These are phyloP conservation scores for Sarotherodon lohbergeri DNA, from an alignment of 2,113 vertebrate genomes.

Conservation along the genomic window DNA sequence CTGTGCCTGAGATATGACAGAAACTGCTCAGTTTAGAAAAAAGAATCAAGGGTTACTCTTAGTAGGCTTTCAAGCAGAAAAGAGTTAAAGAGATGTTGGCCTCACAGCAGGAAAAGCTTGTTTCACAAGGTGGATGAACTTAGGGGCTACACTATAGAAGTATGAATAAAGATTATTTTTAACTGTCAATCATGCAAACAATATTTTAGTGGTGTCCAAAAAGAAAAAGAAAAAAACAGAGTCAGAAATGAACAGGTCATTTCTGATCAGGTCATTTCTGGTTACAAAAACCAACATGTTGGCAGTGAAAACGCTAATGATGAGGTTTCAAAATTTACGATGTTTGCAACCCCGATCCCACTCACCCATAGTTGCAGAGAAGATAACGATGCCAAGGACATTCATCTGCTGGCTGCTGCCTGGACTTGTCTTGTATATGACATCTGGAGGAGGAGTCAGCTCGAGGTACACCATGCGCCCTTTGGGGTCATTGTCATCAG, in stretches of 20 bases:
- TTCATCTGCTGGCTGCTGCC: constrained; percentile 89
- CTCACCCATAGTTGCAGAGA: constrained; percentile 88
- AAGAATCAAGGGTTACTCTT: not conserved
- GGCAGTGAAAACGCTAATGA: not conserved
- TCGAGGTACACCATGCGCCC: constrained; percentile 77
- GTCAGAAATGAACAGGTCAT: not conserved
- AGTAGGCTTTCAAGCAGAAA: not conserved
- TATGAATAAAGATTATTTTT: not conserved
- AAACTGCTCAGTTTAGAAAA: not conserved
- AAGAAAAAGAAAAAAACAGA: not conserved
- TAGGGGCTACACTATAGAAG: not conserved
- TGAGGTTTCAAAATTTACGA: not conserved
- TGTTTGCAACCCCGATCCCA: accelerated
- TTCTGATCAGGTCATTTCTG: not conserved
- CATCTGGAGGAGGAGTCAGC: constrained; percentile 77
- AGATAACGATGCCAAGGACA: constrained; percentile 86
- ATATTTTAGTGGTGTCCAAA: not conserved
- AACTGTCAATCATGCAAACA: not conserved
- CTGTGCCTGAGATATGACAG: not conserved
- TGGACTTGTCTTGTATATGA: constrained; percentile 77
- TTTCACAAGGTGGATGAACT: not conserved
- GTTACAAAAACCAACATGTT: not conserved
- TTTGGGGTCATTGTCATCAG: constrained; percentile 68
- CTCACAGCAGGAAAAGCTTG: not conserved
- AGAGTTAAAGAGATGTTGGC: not conserved